Evolutionary conservation across 2,113 vertebrate genomes (phyloP), one percentile per base, ranked within the genome.

Genomic region (Okapia johnstoni): DNA sequence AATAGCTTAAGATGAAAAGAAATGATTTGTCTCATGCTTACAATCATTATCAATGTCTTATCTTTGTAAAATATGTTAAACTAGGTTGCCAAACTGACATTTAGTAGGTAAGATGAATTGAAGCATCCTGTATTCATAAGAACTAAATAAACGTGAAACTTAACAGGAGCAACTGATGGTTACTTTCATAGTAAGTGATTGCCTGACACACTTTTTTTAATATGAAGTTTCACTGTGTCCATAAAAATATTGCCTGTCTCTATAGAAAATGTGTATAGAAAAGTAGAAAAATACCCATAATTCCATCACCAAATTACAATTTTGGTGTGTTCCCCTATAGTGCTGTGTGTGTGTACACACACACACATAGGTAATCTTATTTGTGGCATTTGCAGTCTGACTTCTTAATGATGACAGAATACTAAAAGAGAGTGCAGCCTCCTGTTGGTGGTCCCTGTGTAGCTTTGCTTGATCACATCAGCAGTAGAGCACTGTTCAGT

Each of bases 1-100:
- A 95, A 28, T 63, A 91, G 46, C 48, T 84, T 87, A 77, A 96
- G 40, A 83, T 93, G n/a, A 91, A 93, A 97, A 97, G 43, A 92
- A 91, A 60, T 88, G 2, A 94, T 94, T 97, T 96, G 94, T 30
- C 9, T 97, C 14, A 80, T 94, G 8, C 58, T 87, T 91, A 84
- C 76, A 66, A 73, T 95, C 46, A 91, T 92, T 90, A 92, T 85
- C 52, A 79, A 9, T 93, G 70, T 84, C 33, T 73, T 93, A 23
- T 80, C 48, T 96, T 92, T 93, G 26, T 83, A 52, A 97, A 79
- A 91, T 73, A 77, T n/a, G 30, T 97, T 96, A 73, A 85, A 36
- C 97, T 94, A 88, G 40, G 21, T 77, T 95, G 70, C 16, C 52
- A 94, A 60, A 36, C 3, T 50, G 36, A 13, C n/a, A 88, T 52